Percentiles rank a stretch among this genome's conserved stretches.
Evolutionary conservation across 2,113 vertebrate species (phyloP).

Genomic region (Indri indri): DNA sequence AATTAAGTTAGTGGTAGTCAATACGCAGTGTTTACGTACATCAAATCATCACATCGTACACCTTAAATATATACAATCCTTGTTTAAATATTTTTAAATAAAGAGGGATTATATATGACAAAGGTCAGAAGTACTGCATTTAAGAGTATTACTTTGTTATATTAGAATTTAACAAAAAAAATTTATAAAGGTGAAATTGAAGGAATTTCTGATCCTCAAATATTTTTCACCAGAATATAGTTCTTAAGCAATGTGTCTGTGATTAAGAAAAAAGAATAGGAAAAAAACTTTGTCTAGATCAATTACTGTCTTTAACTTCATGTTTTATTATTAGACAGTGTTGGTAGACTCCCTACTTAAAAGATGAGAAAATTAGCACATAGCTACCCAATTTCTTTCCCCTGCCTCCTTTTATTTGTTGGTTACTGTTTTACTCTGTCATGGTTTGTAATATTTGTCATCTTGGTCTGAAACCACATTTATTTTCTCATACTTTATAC

Average conservation of each 20-base stretch:
- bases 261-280: not conserved
- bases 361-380: not conserved
- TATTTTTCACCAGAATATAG: not conserved
- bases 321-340: not conserved
- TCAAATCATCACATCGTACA: not conserved
- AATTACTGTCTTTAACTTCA: not conserved
- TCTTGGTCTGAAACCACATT: slow-evolving; percentile 31
- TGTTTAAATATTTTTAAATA: not conserved
- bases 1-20: not conserved
- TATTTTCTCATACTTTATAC: slow-evolving; percentile 1
- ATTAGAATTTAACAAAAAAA: not conserved
- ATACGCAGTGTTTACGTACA: not conserved
- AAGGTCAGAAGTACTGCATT: not conserved
- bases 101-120: not conserved
- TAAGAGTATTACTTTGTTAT: not conserved
- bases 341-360: not conserved
- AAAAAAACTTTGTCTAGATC: not conserved
- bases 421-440: slow-evolving; percentile 12
- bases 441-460: not conserved
- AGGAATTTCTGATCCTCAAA: not conserved
- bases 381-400: not conserved
- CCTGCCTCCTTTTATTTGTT: not conserved
- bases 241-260: not conserved
- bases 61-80: not conserved
- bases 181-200: not conserved